These are phyloP conservation scores for Cordilura impudica DNA, from an alignment of 2,888 invertebrate species.

Conservation along the genomic window DNA sequence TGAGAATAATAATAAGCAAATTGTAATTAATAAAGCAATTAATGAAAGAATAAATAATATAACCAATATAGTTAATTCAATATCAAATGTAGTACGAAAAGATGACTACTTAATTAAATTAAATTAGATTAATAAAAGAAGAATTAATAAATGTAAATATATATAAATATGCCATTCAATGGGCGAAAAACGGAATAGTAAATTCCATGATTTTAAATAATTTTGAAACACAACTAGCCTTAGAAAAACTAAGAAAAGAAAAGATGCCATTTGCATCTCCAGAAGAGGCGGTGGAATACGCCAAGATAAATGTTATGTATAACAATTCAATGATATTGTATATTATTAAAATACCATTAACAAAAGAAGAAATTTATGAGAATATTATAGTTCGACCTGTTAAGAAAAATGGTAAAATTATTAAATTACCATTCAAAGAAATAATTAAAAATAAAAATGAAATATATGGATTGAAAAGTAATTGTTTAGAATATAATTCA, in stretches of 20 bases:
- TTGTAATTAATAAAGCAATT: constrained; percentile 6
- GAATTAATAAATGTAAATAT: not conserved
- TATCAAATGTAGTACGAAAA: constrained; percentile 25
- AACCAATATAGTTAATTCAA: constrained; percentile 12
- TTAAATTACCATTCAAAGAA: constrained; percentile 1
- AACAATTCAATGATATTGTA: no score
- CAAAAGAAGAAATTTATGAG: no score
- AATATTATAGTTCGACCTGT: not conserved
- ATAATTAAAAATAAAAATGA: not conserved
- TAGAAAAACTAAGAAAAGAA: no score
- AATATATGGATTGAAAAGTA: constrained; percentile 5
- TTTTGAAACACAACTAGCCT: not conserved
- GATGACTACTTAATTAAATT: constrained; percentile 6
- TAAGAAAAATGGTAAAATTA: constrained; percentile 14
- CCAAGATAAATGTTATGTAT: no score
- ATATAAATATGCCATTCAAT: constrained; percentile 31
- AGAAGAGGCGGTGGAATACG: no score
- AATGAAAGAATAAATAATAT: constrained; percentile 21
- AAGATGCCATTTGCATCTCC: no score
- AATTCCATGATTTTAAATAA: constrained; percentile 26
- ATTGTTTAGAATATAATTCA: constrained; percentile 21
- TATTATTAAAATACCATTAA: no score
- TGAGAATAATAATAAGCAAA: constrained; percentile 25
- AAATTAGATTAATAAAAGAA: no score
- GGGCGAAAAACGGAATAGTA: constrained; percentile 18